These are phyloP conservation scores for Cephus runcator DNA, from an alignment of 2,888 invertebrate genomes.

Conservation along the genomic window DNA sequence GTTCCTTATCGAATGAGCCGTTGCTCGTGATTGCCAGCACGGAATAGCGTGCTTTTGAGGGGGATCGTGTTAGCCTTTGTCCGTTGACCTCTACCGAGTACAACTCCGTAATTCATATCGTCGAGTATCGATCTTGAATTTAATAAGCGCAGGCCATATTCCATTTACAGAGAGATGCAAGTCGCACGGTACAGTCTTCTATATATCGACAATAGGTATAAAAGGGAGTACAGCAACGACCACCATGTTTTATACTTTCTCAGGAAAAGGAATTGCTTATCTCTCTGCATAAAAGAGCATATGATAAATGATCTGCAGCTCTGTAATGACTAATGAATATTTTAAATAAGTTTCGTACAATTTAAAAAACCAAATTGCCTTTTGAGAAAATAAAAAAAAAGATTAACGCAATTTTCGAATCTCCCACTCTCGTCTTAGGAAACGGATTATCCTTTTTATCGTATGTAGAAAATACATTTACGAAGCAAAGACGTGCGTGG, in stretches of 20 bases:
- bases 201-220: neutral
- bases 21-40: neutral
- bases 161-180: neutral
- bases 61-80: neutral
- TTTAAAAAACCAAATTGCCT: too few relatives aligned
- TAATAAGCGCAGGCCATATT: neutral
- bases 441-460: neutral
- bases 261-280: neutral
- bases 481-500: constrained; percentile 25
- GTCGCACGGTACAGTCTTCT: neutral
- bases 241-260: neutral
- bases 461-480: neutral
- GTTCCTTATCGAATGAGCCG: neutral
- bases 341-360: too few relatives aligned
- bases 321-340: too few relatives aligned
- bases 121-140: constrained; percentile 1
- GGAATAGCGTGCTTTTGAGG: neutral
- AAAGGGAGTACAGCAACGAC: neutral
- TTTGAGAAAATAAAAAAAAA: neutral
- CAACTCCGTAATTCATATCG: neutral
- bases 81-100: neutral
- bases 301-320: neutral
- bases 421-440: neutral
- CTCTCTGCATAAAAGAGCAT: neutral
- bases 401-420: neutral